phyloP scores from a whole-genome alignment of 2,113 vertebrate genomes.

The Condylura cristata region DNA sequence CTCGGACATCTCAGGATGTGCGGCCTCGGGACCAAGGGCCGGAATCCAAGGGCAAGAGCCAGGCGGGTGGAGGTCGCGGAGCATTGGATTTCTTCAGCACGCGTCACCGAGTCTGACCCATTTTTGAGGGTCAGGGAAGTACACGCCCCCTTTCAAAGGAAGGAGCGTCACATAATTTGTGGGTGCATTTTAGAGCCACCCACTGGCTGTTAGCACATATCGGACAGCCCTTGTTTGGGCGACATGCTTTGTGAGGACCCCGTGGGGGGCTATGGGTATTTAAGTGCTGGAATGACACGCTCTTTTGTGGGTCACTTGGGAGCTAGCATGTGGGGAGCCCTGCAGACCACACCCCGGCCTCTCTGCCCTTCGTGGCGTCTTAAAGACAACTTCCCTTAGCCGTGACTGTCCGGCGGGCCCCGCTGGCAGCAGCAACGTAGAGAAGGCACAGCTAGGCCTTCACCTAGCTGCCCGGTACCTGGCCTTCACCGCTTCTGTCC shows the following conservation, averaged over 20 bases:
- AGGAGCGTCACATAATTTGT: background rate
- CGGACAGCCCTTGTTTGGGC: background rate
- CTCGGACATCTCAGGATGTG: background rate
- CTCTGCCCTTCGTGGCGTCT: background rate
- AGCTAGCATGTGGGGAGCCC: background rate
- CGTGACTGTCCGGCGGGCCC: background rate
- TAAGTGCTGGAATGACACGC: background rate
- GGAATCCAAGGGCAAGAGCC: background rate
- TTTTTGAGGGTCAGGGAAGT: conserved; percentile 9
- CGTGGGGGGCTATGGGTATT: background rate
- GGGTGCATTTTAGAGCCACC: background rate
- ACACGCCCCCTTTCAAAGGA: background rate
- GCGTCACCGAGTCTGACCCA: background rate
- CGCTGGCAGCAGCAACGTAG: background rate
- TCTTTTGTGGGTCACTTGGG: background rate
- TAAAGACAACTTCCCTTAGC: background rate
- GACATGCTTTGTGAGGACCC: background rate
- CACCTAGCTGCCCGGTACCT: too few species aligned
- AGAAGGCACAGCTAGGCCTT: background rate
- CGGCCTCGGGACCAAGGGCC: background rate
- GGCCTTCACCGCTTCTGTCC: background rate
- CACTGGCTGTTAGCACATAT: background rate
- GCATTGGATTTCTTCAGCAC: background rate
- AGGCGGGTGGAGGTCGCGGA: background rate
- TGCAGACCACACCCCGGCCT: background rate